Evolutionary conservation across 1,140 invertebrate species (phyloP), one percentile per base, ranked within the genome.

Genomic region (Gryon sp.): DNA sequence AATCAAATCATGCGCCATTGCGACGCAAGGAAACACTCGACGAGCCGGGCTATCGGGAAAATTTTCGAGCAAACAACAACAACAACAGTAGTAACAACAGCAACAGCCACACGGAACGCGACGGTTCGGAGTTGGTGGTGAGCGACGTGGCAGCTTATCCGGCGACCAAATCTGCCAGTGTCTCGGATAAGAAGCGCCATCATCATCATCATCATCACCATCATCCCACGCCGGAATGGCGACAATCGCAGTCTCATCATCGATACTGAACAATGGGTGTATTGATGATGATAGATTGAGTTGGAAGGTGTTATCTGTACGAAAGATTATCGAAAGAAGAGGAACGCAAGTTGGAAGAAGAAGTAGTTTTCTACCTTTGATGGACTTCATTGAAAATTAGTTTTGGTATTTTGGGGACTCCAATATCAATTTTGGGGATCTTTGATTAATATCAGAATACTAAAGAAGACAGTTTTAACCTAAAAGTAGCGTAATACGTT

Each of bases 161-260:
- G 78, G 82, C 88, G 80, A 81, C 84, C 79, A 79, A 91, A 89
- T 79, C 90, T 83, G 53, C 87, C 80, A 68, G 84, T 76, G 68
- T 89, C 80, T 83, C 88, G 28, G 90, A 91, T 18, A 93, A 95
- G 85, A 95, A 95, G 85, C 92, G 93, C 43, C 91, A 93, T 28
- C 93, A 94, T 76, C 95, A 96, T 82, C 95, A 96, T 75, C 95
- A 96, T 63, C 95, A 95, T 78, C 94, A 95, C 81, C 94, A 95
- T 84, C 92, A 93, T 74, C 87, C 84, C 6, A 84, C 87, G 16
- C 76, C 77, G 3, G 86, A 89, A 32, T 87, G 85, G 86, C 84
- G 84, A 65, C 84, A 86, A 30, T 83, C 84, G 4, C 85, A 88
- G 62, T 79, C 85, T 38, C 86, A 89, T 36, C 84, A 88, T 74